Evolutionary conservation across 2,888 invertebrate genomes (phyloP).

Genomic region (Chymomyza fuscimana): DNA sequence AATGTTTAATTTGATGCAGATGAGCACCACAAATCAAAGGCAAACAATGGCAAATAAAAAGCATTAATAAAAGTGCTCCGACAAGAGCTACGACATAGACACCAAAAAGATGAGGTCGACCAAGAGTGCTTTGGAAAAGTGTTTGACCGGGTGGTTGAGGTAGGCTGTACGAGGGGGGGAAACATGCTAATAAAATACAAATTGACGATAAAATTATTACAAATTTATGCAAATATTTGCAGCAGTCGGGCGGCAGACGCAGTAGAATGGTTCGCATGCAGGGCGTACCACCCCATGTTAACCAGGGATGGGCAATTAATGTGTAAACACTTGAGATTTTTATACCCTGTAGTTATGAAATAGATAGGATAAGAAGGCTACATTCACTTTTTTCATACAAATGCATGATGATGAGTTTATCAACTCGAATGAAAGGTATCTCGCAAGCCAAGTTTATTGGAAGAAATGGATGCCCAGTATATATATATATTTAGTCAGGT

Average conservation of each 20-base stretch:
- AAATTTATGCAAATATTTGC: slow-evolving; percentile 78
- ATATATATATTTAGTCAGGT: too few relatives aligned
- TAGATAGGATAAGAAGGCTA: neutral
- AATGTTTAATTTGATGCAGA: slow-evolving; percentile 17
- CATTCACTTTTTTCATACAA: neutral
- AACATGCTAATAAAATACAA: slow-evolving; percentile 77
- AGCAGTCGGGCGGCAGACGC: slow-evolving; percentile 21
- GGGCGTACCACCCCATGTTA: slow-evolving; percentile 38
- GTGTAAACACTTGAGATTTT: slow-evolving; percentile 64
- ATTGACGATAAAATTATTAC: slow-evolving; percentile 77
- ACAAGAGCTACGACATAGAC: slow-evolving; percentile 19
- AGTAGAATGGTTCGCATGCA: slow-evolving; percentile 19
- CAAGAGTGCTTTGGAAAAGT: slow-evolving; percentile 17
- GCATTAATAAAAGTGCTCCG: slow-evolving; percentile 28
- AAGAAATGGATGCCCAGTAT: too few relatives aligned
- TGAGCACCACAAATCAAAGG: slow-evolving; percentile 63
- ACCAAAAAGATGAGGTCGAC: slow-evolving; percentile 3
- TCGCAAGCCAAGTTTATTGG: too few relatives aligned
- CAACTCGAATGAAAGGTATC: too few relatives aligned
- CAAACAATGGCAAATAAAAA: slow-evolving; percentile 25
- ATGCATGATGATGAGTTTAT: neutral
- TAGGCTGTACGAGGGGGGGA: slow-evolving; percentile 33
- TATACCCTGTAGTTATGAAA: neutral
- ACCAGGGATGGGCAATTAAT: slow-evolving; percentile 57
- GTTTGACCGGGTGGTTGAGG: slow-evolving; percentile 16